phyloP scores from a whole-genome alignment of 1,140 invertebrate species.

The Drosophila bocqueti region DNA sequence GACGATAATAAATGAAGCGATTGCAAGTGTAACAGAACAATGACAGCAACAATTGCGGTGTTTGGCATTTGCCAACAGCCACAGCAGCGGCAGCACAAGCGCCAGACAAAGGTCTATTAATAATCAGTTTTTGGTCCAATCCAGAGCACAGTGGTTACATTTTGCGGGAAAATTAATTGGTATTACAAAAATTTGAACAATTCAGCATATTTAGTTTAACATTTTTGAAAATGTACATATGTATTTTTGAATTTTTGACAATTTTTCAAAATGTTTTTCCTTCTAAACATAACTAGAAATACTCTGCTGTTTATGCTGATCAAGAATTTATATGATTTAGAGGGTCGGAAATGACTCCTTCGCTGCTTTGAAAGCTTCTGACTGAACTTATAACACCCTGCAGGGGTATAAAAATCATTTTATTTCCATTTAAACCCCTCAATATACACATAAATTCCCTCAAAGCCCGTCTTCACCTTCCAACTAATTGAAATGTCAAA shows the following conservation, averaged over 20 bases:
- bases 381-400: too few species aligned
- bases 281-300: too few species aligned
- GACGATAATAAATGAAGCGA: constrained; percentile 82
- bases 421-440: background rate
- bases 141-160: constrained; percentile 35
- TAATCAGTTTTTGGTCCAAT: constrained; percentile 77
- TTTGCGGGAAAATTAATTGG: background rate
- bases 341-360: too few species aligned
- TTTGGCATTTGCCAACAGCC: constrained; percentile 81
- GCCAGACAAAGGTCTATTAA: constrained; percentile 82
- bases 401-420: too few species aligned
- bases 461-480: background rate
- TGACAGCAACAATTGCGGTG: constrained; percentile 84
- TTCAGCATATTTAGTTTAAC: too few species aligned
- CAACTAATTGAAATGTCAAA: constrained; percentile 18
- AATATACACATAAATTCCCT: background rate
- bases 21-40: constrained; percentile 84
- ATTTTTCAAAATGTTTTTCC: too few species aligned
- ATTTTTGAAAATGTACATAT: too few species aligned
- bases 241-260: too few species aligned
- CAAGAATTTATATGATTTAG: too few species aligned
- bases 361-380: too few species aligned
- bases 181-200: too few species aligned
- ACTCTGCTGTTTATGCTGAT: too few species aligned
- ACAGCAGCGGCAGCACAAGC: constrained; percentile 39